Percentiles rank a stretch among this genome's conserved stretches.
phyloP scores from a whole-genome alignment of 2,888 invertebrate species.

The Pheosia gnoma region DNA sequence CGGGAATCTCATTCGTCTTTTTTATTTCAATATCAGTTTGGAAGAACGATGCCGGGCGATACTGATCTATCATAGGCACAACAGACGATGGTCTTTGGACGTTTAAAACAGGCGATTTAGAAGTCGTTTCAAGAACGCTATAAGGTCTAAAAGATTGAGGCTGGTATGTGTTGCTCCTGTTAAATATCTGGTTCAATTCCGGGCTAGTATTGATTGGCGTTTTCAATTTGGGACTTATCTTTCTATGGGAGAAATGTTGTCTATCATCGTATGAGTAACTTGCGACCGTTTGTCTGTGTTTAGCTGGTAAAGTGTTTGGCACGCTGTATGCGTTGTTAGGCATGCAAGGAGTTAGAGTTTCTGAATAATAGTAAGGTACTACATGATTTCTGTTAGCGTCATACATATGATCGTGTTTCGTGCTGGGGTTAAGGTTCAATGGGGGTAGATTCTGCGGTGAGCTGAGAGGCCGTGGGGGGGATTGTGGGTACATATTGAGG shows the following conservation, averaged over 20 bases:
- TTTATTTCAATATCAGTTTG: conserved; percentile 58
- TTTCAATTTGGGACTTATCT: conserved; percentile 55
- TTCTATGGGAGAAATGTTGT: conserved; percentile 61
- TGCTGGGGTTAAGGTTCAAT: conserved; percentile 53
- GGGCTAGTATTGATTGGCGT: conserved; percentile 53
- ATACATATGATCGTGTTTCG: conserved; percentile 75
- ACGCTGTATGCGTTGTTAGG: conserved; percentile 70
- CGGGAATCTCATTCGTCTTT: conserved; percentile 65
- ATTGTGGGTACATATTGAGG: conserved; percentile 75
- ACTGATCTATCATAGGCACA: conserved; percentile 75
- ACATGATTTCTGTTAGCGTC: conserved; percentile 84
- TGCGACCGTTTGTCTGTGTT: conserved; percentile 68
- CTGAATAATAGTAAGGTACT: conserved; percentile 78
- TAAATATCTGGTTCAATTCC: conserved; percentile 57
- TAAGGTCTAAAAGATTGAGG: conserved; percentile 71
- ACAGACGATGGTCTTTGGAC: conserved; percentile 73
- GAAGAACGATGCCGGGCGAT: conserved; percentile 72
- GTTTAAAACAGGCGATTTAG: conserved; percentile 59
- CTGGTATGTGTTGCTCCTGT: conserved; percentile 55
- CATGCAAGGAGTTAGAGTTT: conserved; percentile 75
- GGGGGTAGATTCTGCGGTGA: conserved; percentile 67
- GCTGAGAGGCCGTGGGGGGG: conserved; percentile 60
- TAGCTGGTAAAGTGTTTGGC: conserved; percentile 49
- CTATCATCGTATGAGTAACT: conserved; percentile 69
- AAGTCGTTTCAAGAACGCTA: conserved; percentile 72